Evolutionary conservation across 2,888 invertebrate species (phyloP).

Genomic region (Tiliacea citrago): DNA sequence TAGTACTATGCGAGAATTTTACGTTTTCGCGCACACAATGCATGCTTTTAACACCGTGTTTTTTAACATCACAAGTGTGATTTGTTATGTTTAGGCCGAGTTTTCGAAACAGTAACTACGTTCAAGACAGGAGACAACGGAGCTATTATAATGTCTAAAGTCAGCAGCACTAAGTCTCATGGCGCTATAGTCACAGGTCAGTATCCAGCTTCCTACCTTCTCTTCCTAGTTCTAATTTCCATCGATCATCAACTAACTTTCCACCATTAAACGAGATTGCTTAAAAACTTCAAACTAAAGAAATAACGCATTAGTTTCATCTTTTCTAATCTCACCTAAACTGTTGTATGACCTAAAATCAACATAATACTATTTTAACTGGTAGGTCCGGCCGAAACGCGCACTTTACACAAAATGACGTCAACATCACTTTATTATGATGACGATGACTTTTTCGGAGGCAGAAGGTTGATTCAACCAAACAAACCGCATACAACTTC

Average conservation of each 20-base stretch:
- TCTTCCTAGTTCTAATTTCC: slow-evolving; percentile 75
- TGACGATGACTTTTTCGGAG: slow-evolving; percentile 84
- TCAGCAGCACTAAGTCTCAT: slow-evolving; percentile 92
- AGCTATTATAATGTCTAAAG: slow-evolving; percentile 89
- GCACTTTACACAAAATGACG: slow-evolving; percentile 92
- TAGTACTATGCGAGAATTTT: slow-evolving; percentile 77
- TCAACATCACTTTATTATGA: slow-evolving; percentile 91
- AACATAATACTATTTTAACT: slow-evolving; percentile 88
- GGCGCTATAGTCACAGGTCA: slow-evolving; percentile 92
- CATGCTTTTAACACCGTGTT: slow-evolving; percentile 87
- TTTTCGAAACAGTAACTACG: slow-evolving; percentile 89
- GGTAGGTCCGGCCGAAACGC: slow-evolving; percentile 93
- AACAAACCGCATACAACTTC: slow-evolving; percentile 89
- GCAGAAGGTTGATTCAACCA: slow-evolving; percentile 84
- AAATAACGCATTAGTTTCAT: slow-evolving; percentile 73
- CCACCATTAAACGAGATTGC: slow-evolving; percentile 45
- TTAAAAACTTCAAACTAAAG: slow-evolving; percentile 66
- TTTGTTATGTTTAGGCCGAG: slow-evolving; percentile 90
- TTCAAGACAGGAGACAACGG: slow-evolving; percentile 89
- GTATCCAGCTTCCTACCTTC: slow-evolving; percentile 84
- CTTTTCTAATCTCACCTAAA: slow-evolving; percentile 69
- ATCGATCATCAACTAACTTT: slow-evolving; percentile 61
- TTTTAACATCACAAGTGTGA: slow-evolving; percentile 87
- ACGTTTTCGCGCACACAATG: slow-evolving; percentile 81
- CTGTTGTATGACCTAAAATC: slow-evolving; percentile 73